A percentile compares a stretch with the other conserved stretches of the same genome.
phyloP scores from a whole-genome alignment of 2,113 vertebrate genomes.

The Tragelaphus scriptus region DNA sequence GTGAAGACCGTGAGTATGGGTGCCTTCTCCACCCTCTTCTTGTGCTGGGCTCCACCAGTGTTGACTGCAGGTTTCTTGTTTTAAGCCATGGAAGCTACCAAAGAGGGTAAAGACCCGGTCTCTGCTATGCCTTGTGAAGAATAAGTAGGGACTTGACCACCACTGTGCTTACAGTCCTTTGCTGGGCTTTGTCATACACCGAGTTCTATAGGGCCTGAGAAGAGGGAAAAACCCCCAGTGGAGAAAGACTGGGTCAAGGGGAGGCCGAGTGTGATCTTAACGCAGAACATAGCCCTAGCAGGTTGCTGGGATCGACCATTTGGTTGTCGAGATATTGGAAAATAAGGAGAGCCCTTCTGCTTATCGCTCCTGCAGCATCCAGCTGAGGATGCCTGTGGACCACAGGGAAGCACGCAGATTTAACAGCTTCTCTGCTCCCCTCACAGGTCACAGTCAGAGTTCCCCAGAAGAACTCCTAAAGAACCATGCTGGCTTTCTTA shows the following conservation, averaged over 20 bases:
- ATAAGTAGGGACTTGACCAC: background rate
- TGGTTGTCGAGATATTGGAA: background rate
- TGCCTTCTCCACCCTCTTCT: background rate
- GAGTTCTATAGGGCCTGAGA: background rate
- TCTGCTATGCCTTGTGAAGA: background rate
- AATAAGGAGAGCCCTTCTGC: background rate
- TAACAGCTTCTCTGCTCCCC: background rate
- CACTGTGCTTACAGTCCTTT: background rate
- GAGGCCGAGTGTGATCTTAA: background rate
- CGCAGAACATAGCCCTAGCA: background rate
- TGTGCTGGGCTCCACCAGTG: accelerated
- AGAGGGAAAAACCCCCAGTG: background rate
- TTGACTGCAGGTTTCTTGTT: background rate
- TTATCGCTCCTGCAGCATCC: accelerated
- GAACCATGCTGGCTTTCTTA: background rate
- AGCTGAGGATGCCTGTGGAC: background rate
- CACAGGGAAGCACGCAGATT: background rate
- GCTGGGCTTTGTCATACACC: background rate
- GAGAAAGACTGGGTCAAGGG: background rate
- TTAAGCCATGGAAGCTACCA: background rate
- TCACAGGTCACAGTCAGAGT: conserved; percentile 90
- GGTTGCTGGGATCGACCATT: background rate
- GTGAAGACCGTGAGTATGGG: conserved; percentile 91
- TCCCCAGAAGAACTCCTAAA: conserved; percentile 92
- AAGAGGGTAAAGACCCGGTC: too few species aligned